Base-by-base conservation (phyloP, 2,113 vertebrate genomes). In the Thymallus thymallus region DNA sequence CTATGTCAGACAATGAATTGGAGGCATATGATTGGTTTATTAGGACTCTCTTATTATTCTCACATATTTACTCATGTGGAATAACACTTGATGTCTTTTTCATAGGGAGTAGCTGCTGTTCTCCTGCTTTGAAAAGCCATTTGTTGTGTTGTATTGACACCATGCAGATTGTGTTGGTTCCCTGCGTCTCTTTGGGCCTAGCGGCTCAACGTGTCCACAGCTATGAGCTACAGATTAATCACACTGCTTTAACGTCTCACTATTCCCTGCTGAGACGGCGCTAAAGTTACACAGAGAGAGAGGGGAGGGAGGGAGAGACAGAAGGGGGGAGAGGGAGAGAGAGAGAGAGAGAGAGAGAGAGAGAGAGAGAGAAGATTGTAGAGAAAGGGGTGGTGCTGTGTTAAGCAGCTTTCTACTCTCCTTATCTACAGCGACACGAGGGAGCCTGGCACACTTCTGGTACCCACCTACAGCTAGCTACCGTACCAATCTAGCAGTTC, bases 231-330 rank as follows among this genome's bases (percentile, higher is more conserved):
- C 18, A 66, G 86, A 89, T 85, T 79, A 89, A 89, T 86, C 86
- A 84, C 72, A 58, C 63, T 71, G 77, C 84, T 81, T 82, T 84
- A 84, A 84, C 77, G 72, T 88, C 82, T 80, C 55, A 65, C 80
- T 70, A 71, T 75, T 84, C 80, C 82, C 79, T 86, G 84, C 86
- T 88, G 89, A 90, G 83, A 71, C 83, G 86, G 86, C 82, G 82
- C 67, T 76, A 80, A 87, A 85, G 83, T 85, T 89, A 51, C 35
- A 12, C 58, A 63, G 71, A 76, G 76, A 35, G 24, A 76, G 66
- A 83, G 72, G 56, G 62, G 16, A 20, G 30, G n/a, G 7, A 46
- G 64, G n/a, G 63, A 60, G 69, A 73, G 76, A 35, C 35, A 75
- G 65, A 82, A 69, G 60, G 64, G 12, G 5, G 32, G n/a, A 71